Base-by-base conservation (phyloP, 2,797 vertebrate genomes). In the Steatocranus sp. region DNA sequence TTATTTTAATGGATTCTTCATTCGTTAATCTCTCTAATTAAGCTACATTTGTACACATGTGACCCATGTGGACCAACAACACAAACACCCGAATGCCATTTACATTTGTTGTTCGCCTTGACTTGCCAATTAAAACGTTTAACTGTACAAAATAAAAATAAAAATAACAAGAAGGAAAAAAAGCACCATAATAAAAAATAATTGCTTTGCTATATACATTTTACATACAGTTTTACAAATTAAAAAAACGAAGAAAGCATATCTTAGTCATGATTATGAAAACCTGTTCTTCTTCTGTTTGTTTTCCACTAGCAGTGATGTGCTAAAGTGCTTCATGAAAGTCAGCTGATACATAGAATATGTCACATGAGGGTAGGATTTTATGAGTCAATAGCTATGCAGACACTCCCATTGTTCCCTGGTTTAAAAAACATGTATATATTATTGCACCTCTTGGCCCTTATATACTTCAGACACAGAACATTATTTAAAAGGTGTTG, bases 181-280 rank as follows among this genome's bases (percentile, higher is more conserved):
- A 83, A 46, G 68, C 27, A 80, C 10, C 50, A 56, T 68, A 34
- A 79, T 79, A 76, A 83, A 86, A 63, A 87, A 85, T 53, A 83
- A 4, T n/a, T 34, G n/a, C 43, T 80, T 63, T 8, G 7, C 70
- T 91, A 88, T 91, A 38, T 91, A 94, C 86, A 94, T 78, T 84
- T 82, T 82, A 83, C 54, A 86, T n/a, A 84, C 50, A 87, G 11
- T 11, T 58, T 51, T 32, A n/a, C 30, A 66, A 8, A 54, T 36
- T 2, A 9, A 43, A 81, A 78, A 18, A 12, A 3, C 9, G 15
- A 27, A 48, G 30, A 78, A 58, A 75, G 56, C 34, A 43, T 43
- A 9, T 76, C 54, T 68, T 68, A 43, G 43, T 68, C 11, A 14
- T 9, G 36, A 76, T 63, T 49, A 63, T 43, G 14, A 85, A 51